phyloP scores from a whole-genome alignment of 1,140 invertebrate species.

The Lasioglossum baleicum region DNA sequence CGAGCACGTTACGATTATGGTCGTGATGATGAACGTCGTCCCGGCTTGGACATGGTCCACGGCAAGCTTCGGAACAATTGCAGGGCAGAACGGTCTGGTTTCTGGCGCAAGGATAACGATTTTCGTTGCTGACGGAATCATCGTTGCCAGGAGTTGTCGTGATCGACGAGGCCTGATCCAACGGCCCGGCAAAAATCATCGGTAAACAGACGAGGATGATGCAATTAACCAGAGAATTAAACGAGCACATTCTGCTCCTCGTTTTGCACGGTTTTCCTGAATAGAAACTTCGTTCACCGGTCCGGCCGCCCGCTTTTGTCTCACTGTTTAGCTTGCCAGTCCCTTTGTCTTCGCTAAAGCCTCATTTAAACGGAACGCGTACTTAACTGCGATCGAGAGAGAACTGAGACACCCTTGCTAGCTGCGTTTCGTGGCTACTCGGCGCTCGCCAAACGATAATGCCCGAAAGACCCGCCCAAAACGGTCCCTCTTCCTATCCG shows the following conservation, averaged over 20 bases:
- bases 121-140: not conserved
- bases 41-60: not conserved
- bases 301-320: not conserved
- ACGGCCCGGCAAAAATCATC: not conserved
- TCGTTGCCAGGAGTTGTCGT: not conserved
- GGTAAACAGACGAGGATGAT: not conserved
- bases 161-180: not conserved
- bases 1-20: conserved; percentile 27
- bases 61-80: not conserved
- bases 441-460: conserved; percentile 8
- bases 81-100: not conserved
- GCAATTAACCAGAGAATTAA: conserved; percentile 8
- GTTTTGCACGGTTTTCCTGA: not conserved
- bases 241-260: not conserved
- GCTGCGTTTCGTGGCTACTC: not conserved
- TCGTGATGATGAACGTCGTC: not conserved
- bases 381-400: conserved; percentile 21
- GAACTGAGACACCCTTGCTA: conserved; percentile 2
- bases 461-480: conserved; percentile 26
- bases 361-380: conserved; percentile 9
- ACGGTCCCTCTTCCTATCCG: conserved; percentile 3
- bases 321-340: not conserved
- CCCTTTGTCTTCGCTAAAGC: not conserved
- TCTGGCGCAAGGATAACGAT: not conserved
- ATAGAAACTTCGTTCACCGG: not conserved